These are phyloP conservation scores for Propsilocerus akamusi DNA, from an alignment of 1,140 invertebrate genomes.

Conservation along the genomic window DNA sequence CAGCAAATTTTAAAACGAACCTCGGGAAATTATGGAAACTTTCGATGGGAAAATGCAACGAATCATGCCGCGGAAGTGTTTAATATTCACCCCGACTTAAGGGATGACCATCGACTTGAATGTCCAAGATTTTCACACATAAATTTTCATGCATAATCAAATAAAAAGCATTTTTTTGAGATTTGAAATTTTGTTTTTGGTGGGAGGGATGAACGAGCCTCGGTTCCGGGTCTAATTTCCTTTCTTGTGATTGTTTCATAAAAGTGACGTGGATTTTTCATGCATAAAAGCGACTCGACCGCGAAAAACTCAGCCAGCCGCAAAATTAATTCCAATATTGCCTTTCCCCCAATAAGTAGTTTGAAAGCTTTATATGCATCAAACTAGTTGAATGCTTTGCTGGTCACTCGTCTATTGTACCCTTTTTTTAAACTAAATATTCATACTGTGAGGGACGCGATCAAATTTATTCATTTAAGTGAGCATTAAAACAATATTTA, in stretches of 20 bases:
- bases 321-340: slow-evolving; percentile 1
- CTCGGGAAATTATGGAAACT: too few relatives aligned
- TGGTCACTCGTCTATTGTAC: too few relatives aligned
- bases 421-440: not conserved
- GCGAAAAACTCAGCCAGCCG: not conserved
- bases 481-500: not conserved
- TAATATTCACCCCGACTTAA: too few relatives aligned
- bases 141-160: slow-evolving; percentile 1
- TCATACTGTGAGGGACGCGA: not conserved
- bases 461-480: slow-evolving; percentile 2
- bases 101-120: too few relatives aligned
- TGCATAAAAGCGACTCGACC: not conserved
- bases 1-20: too few relatives aligned
- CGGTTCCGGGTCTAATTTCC: not conserved
- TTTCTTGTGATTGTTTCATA: too few relatives aligned
- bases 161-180: not conserved
- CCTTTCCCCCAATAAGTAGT: too few relatives aligned
- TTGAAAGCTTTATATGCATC: too few relatives aligned
- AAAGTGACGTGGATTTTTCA: not conserved
- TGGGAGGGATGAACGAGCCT: not conserved
- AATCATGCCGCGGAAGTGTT: too few relatives aligned
- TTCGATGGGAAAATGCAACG: too few relatives aligned
- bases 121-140: not conserved
- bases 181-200: too few relatives aligned
- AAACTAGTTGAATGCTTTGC: not conserved